Evolutionary conservation across 2,888 invertebrate species (phyloP), one percentile per base, ranked within the genome.

Genomic region (Geophilus truncorum): DNA sequence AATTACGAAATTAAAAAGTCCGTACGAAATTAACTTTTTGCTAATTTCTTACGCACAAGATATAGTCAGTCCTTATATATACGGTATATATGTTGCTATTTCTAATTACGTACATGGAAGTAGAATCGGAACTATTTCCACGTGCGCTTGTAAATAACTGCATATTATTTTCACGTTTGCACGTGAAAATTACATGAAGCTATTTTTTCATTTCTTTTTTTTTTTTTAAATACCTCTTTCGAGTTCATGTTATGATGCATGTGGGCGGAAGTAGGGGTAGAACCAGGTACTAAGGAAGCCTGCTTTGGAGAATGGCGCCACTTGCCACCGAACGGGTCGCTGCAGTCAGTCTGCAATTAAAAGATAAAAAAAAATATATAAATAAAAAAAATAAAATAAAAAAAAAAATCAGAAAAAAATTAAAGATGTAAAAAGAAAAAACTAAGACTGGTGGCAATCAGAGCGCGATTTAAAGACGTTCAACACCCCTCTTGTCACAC

Each of bases 171-270:
- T n/a, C n/a, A n/a, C n/a, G n/a, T n/a, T n/a, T n/a, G n/a, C n/a
- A n/a, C n/a, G n/a, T n/a, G n/a, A n/a, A n/a, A n/a, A n/a, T n/a
- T n/a, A n/a, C n/a, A n/a, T n/a, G n/a, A n/a, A n/a, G 12, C 15
- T 45, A n/a, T n/a, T n/a, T n/a, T n/a, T n/a, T n/a, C n/a, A 21
- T 62, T 62, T 62, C 62, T 62, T 62, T 62, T 62, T 62, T 62
- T 62, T 75, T 75, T 75, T 15, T 75, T 75, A 25, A 25, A 9
- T 62, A 84, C 84, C 84, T 84, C 84, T 82, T 84, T 84, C 81
- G 84, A 84, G 81, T 83, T 84, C 84, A 84, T 84, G 80, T 82
- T 84, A 79, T 84, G 83, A 82, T 84, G 83, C 82, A 84, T 84
- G 80, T 82, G 83, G 81, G 83, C 83, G 80, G 82, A 82, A 82